These are phyloP conservation scores for Gadopsis marmoratus DNA, from an alignment of 2,797 vertebrate genomes.

Conservation along the genomic window DNA sequence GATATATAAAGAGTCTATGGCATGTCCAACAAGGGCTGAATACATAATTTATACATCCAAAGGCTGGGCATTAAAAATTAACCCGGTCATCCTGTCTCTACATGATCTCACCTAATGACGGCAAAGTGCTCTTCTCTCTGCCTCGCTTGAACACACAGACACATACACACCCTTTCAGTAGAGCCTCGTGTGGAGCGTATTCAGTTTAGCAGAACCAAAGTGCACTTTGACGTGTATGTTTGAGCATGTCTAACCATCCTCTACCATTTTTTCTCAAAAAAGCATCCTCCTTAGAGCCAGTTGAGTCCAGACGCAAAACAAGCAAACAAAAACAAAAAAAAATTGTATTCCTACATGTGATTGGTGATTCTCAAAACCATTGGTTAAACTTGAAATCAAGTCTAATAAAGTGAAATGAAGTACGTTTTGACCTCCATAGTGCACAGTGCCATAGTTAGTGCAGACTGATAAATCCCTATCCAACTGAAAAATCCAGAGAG, in stretches of 20 bases:
- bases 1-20: constrained; percentile 70
- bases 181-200: constrained; percentile 27
- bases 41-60: constrained; percentile 81
- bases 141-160: constrained; percentile 59
- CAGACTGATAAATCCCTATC: not conserved
- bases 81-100: constrained; percentile 73
- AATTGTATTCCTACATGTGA: constrained; percentile 44
- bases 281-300: constrained; percentile 21
- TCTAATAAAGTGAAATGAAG: not conserved
- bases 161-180: constrained; percentile 57
- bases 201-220: constrained; percentile 69
- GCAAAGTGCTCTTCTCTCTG: constrained; percentile 74
- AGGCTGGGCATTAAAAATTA: constrained; percentile 80
- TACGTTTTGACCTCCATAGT: constrained; percentile 8
- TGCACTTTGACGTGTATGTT: constrained; percentile 56
- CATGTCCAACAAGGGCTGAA: constrained; percentile 76
- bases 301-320: constrained; percentile 7
- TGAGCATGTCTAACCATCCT: not conserved
- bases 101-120: constrained; percentile 81
- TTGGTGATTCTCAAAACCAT: constrained; percentile 12
- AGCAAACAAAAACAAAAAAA: constrained; percentile 14
- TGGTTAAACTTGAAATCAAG: not conserved
- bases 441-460: not conserved
- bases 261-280: constrained; percentile 6
- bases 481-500: not conserved